These are phyloP conservation scores for Chaetorhynchus papuensis DNA, from an alignment of 2,113 vertebrate species.

Conservation along the genomic window DNA sequence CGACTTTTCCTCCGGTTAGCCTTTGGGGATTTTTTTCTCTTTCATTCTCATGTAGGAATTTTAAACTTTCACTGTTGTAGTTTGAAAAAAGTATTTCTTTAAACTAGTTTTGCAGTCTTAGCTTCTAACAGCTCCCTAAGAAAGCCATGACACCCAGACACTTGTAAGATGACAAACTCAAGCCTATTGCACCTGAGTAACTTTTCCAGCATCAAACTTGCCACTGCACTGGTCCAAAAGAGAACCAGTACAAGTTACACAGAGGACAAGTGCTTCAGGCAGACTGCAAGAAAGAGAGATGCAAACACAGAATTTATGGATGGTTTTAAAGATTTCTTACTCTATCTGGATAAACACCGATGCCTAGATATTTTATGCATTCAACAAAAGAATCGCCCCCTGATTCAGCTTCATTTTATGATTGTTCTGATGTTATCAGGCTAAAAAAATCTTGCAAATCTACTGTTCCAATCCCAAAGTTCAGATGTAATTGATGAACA, in stretches of 20 bases:
- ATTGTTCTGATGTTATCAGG: background rate
- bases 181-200: background rate
- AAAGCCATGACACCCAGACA: background rate
- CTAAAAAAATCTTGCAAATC: background rate
- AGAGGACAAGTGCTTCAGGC: background rate
- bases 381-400: background rate
- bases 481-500: background rate
- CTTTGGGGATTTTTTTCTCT: background rate
- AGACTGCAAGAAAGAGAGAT: background rate
- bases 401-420: background rate
- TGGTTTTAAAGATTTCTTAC: background rate
- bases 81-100: background rate
- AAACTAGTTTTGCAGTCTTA: background rate
- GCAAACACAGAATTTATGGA: background rate
- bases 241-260: background rate
- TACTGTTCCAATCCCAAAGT: background rate
- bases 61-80: background rate
- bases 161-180: background rate
- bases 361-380: background rate
- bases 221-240: background rate
- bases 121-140: background rate
- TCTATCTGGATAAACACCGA: background rate
- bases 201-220: background rate
- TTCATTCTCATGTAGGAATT: background rate
- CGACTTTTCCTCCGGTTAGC: background rate